Base-by-base conservation (phyloP, 2,797 vertebrate genomes). In the Sparus aurata region DNA sequence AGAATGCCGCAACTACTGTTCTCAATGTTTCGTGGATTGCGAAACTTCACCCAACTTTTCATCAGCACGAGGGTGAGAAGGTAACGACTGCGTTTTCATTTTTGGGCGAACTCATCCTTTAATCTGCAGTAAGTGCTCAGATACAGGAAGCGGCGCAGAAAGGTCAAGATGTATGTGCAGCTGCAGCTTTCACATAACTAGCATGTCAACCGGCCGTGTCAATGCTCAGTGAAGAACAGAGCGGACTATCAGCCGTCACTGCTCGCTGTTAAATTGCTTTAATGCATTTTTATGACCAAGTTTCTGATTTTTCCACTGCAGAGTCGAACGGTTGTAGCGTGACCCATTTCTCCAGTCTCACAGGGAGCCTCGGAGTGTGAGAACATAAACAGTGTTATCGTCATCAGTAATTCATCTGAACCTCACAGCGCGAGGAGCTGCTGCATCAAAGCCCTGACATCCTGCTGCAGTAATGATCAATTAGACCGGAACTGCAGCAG, bases 391-490 rank as follows among this genome's bases (percentile, higher is more conserved):
- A 66, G 67, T 9, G 60, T 61, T 75, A 69, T 82, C 67, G 49
- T 78, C 77, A 67, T 88, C 79, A 68, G 83, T 45, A 38, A 87
- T 86, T 85, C 79, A 63, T 87, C 62, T 60, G 73, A 70, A 77
- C 13, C 75, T 77, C 66, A 16, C 69, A 38, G 84, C 58, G 16
- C 0, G 66, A 68, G 62, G 64, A 73, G 76, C 73, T 25, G 77
- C 55, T 16, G 69, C 84, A 74, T 92, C 90, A 91, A 90, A 92
- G 89, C 30, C 50, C 2, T 17, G 67, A 10, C 77, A 55, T 81
- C 41, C 58, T 46, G 75, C 78, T 62, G 82, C 84, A 69, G 69
- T n/a, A 47, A 84, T 34, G 65, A 90, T 84, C 87, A 81, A 71
- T 75, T 82, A 79, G 46, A 84, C 11, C 38, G 47, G 78, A 85